Evolutionary conservation across 1,140 invertebrate species (phyloP), one percentile per base, ranked within the genome.

Genomic region (Drosophila chauvacae): DNA sequence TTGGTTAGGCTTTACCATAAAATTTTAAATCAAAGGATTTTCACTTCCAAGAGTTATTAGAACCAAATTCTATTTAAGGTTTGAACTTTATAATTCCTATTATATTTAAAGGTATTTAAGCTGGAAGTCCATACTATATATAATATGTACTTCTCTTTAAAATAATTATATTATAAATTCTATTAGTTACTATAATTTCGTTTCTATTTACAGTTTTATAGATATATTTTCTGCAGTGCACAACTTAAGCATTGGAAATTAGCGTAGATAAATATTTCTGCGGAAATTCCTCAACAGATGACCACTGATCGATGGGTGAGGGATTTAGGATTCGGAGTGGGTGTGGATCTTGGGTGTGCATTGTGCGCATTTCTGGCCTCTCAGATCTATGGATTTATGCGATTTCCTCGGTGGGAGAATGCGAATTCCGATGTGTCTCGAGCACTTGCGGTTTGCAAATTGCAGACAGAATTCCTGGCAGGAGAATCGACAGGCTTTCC

Each of bases 231-330:
- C 4, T 7, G 4, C 35, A 26, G 53, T 56, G 53, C 53, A 26
- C 63, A 81, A 90, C 63, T 74, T 84, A 76, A 90, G 71, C 62
- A 63, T 57, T 45, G 77, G 30, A 90, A 90, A 90, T 90, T 90
- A 90, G 85, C 85, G 85, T 90, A 90, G 85, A 90, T 90, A 90
- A 90, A 90, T 85, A 77, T 90, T 90, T 83, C 78, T 57, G 57
- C 48, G 51, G 68, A 74, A 87, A 88, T 88, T 87, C 84, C 80
- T 26, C 10, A 50, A 58, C 45, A 33, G 66, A 64, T 84, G 86
- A 80, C 81, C 77, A 73, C 65, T 84, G 64, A 58, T 70, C 73
- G 35, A 60, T 58, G 26, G 60, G 37, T 23, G 11, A 65, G 28
- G 14, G 20, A 51, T 14, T 23, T 18, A 35, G 4, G 47, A 14